Percentiles rank a stretch among this genome's conserved stretches.
phyloP scores from a whole-genome alignment of 2,888 invertebrate species.

The Acanthopleura granulata region DNA sequence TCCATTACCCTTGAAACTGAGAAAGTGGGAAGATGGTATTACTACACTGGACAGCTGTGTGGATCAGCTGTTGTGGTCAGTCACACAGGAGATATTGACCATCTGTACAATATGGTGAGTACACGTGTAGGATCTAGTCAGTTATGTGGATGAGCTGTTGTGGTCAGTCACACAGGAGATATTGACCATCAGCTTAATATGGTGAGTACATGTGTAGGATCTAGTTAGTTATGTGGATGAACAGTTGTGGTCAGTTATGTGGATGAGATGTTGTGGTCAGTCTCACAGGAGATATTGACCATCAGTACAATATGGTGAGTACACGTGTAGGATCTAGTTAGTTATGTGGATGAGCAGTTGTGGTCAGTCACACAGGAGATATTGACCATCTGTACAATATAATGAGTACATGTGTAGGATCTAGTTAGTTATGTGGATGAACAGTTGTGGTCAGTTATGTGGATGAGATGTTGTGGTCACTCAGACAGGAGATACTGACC shows the following conservation, averaged over 20 bases:
- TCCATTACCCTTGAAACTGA: conserved; percentile 39
- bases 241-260: no score
- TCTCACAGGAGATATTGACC: conserved; percentile 55
- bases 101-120: conserved; percentile 55
- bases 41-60: conserved; percentile 49
- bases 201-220: conserved; percentile 35
- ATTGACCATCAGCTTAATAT: conserved; percentile 54
- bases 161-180: conserved; percentile 54
- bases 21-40: conserved; percentile 42
- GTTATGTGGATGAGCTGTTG: conserved; percentile 42
- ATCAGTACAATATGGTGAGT: conserved; percentile 56
- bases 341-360: conserved; percentile 42
- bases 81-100: conserved; percentile 56
- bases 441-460: no score
- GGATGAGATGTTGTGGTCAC: conserved; percentile 45
- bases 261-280: conserved; percentile 44
- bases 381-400: conserved; percentile 54
- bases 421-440: conserved; percentile 37
- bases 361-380: conserved; percentile 54
- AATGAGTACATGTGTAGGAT: conserved; percentile 34
- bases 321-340: conserved; percentile 24
- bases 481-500: conserved; percentile 55
- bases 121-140: conserved; percentile 24
- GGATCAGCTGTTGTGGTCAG: conserved; percentile 45
- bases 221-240: conserved; percentile 46